Evolutionary conservation across 1,140 invertebrate species (phyloP).

Genomic region (Alviniconcha marisindica): DNA sequence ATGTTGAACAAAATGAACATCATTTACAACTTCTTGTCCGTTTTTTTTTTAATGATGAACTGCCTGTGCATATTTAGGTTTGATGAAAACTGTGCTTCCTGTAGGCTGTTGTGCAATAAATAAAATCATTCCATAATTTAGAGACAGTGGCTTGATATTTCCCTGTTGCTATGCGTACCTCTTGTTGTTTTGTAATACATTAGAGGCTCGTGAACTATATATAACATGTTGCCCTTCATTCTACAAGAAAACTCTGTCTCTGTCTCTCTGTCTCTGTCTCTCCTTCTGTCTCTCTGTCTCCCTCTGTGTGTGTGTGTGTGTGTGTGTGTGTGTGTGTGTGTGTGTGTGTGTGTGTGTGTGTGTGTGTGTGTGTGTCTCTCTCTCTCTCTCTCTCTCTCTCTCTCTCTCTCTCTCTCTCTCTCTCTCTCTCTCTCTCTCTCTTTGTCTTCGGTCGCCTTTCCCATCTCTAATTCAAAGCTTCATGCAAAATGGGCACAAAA

Average conservation of each 20-base stretch:
- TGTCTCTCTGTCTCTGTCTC: background rate
- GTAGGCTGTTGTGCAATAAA: background rate
- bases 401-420: no score
- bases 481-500: no score
- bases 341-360: slow-evolving; percentile 9
- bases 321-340: slow-evolving; percentile 1
- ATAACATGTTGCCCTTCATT: no score
- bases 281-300: background rate
- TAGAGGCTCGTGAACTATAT: no score
- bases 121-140: background rate
- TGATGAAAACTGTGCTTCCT: background rate
- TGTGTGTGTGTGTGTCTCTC: slow-evolving; percentile 5
- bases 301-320: background rate
- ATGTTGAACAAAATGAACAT: no score
- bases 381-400: no score
- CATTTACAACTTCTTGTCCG: no score
- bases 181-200: no score
- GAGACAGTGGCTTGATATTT: background rate
- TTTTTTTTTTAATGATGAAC: background rate
- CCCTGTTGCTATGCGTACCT: background rate
- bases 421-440: no score
- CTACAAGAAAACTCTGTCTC: no score
- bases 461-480: no score
- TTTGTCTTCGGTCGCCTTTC: no score
- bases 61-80: background rate